Percentiles rank a stretch among this genome's conserved stretches.
These are phyloP conservation scores for Orchestes rusci DNA, from an alignment of 2,888 invertebrate species.

Conservation along the genomic window DNA sequence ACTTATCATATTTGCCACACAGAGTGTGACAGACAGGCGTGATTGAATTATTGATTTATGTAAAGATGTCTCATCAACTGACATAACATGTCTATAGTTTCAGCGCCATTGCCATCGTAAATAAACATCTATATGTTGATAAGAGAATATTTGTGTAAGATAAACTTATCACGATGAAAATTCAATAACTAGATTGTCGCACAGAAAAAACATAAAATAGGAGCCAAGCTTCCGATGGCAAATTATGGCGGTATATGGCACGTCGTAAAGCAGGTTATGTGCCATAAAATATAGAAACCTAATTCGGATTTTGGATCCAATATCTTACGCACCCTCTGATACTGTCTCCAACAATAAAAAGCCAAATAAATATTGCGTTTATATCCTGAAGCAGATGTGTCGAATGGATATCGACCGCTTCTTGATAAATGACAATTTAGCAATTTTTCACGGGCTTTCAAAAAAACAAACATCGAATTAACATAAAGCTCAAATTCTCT, in stretches of 20 bases:
- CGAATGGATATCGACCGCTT: constrained; percentile 4
- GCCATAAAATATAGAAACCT: not conserved
- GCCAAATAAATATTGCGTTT: constrained; percentile 9
- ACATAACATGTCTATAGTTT: too few species aligned
- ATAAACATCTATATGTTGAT: too few species aligned
- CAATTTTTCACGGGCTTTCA: too few species aligned
- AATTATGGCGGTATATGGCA: not conserved
- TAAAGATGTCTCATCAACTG: too few species aligned
- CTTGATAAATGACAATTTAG: not conserved
- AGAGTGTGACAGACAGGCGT: constrained; percentile 6
- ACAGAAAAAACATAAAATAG: too few species aligned
- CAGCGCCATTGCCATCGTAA: too few species aligned
- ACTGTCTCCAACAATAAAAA: constrained; percentile 11
- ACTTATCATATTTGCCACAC: constrained; percentile 12
- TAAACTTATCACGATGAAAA: too few species aligned
- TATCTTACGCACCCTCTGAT: constrained; percentile 6
- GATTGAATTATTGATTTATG: constrained; percentile 17
- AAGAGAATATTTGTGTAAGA: too few species aligned
- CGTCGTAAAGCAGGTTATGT: not conserved
- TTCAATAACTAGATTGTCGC: too few species aligned
- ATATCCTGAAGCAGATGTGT: constrained; percentile 15
- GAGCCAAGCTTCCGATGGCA: not conserved
- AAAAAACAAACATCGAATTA: too few species aligned
- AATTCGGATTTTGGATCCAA: not conserved
- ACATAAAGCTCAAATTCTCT: too few species aligned